Evolutionary conservation across 2,888 invertebrate genomes (phyloP), one percentile per base, ranked within the genome.

Genomic region (Morpho achilles): DNA sequence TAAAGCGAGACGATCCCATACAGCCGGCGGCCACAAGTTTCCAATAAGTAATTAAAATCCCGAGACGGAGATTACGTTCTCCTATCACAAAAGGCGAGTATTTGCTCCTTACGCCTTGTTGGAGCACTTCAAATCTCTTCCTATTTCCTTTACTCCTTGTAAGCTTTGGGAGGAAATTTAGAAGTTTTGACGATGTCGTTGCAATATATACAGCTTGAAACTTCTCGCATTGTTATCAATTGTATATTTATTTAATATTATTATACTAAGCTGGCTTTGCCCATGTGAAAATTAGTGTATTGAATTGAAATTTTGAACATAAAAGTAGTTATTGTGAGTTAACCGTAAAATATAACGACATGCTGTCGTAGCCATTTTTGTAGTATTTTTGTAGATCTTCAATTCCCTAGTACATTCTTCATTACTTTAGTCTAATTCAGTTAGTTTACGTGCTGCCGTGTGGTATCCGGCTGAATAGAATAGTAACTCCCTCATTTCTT

Each of bases 1-100:
- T 88, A 88, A 84, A 82, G 74, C 80, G 74, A 84, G 84, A 83
- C 80, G 81, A 67, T 82, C 77, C 75, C 79, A 79, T 77, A 83
- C 78, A 76, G 87, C 89, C 88, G 77, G 83, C 84, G 87, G 89
- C 86, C 86, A 81, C 88, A 87, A 88, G 82, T 89, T 87, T 88
- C 90, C 89, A 83, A 89, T 87, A 87, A 87, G 89, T 87, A 88
- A 90, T 90, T 90, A 90, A 89, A 89, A 89, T 84, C 87, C 75
- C 75, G 76, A 84, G 85, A 84, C 80, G 75, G 72, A 78, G 83
- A 87, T 87, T 85, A 87, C 84, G 74, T 74, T 69, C 74, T 75
- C 67, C 78, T 78, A 74, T 76, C 86, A 86, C 80, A 77, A 76
- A 78, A 76, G 75, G 68, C 69, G 74, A 74, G 76, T 87, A 79